A percentile compares a stretch with the other conserved stretches of the same genome.
Evolutionary conservation across 2,888 invertebrate genomes (phyloP).

Genomic region (Pteria penguin): DNA sequence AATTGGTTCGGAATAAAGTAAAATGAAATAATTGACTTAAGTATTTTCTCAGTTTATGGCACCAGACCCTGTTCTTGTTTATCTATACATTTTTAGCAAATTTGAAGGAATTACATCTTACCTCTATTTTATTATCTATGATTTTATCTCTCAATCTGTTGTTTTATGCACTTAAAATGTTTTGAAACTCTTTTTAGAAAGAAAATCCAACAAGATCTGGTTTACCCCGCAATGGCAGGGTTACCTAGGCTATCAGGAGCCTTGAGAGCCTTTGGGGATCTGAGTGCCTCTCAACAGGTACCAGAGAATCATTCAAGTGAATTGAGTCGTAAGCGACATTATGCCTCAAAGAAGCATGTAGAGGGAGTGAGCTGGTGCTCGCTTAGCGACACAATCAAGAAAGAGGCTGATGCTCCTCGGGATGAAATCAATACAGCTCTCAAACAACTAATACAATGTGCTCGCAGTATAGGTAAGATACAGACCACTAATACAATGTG

Average conservation of each 20-base stretch:
- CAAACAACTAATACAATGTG: conserved; percentile 64
- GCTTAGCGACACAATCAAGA: conserved; percentile 55
- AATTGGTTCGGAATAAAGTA: too few relatives aligned
- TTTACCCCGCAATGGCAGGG: conserved; percentile 59
- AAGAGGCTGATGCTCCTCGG: conserved; percentile 53
- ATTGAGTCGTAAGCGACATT: conserved; percentile 58
- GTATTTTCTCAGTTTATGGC: too few relatives aligned
- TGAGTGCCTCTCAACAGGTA: conserved; percentile 29
- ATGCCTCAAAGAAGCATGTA: conserved; percentile 60
- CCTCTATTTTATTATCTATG: too few relatives aligned
- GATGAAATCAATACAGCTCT: conserved; percentile 56
- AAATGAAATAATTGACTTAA: too few relatives aligned
- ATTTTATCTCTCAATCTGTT: too few relatives aligned
- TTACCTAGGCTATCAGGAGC: conserved; percentile 69
- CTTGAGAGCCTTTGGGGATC: conserved; percentile 63
- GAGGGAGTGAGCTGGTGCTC: conserved; percentile 65
- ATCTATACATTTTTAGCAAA: too few relatives aligned
- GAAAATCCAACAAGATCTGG: too few relatives aligned
- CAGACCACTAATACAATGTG: too few relatives aligned
- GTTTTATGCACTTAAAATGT: too few relatives aligned
- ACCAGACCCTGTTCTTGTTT: too few relatives aligned
- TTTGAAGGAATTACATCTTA: too few relatives aligned
- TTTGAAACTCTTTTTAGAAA: too few relatives aligned
- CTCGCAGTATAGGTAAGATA: conserved; percentile 61
- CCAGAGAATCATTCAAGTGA: conserved; percentile 45